Evolutionary conservation across 1,140 invertebrate species (phyloP).

Genomic region (Psix sp.): DNA sequence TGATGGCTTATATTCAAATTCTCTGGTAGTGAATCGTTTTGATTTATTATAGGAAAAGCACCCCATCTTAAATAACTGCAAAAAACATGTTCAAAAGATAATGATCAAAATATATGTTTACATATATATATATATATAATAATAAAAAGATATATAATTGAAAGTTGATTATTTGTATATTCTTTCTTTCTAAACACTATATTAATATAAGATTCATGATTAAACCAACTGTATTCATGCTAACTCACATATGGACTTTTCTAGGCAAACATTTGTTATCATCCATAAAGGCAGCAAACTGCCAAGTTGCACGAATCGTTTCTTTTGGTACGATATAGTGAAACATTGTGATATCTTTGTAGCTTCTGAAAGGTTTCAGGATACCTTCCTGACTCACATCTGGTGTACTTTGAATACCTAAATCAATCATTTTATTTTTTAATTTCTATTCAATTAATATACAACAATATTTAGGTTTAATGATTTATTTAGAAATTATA

Average conservation of each 20-base stretch:
- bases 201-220: no score
- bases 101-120: no score
- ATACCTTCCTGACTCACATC: slow-evolving; percentile 77
- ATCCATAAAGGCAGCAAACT: slow-evolving; percentile 79
- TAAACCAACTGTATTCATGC: no score
- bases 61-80: slow-evolving; percentile 80
- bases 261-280: slow-evolving; percentile 70
- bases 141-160: no score
- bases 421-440: background rate
- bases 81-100: no score
- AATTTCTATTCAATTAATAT: background rate
- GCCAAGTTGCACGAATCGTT: slow-evolving; percentile 77
- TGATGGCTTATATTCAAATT: slow-evolving; percentile 69
- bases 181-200: no score
- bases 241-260: slow-evolving; percentile 77
- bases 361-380: slow-evolving; percentile 76
- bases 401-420: slow-evolving; percentile 63
- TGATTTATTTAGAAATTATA: no score
- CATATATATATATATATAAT: no score
- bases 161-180: no score
- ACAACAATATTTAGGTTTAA: no score
- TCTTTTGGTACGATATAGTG: slow-evolving; percentile 78
- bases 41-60: slow-evolving; percentile 79
- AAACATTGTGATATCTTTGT: slow-evolving; percentile 77
- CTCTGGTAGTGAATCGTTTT: slow-evolving; percentile 75